Evolutionary conservation across 2,888 invertebrate genomes (phyloP), one percentile per base, ranked within the genome.

Genomic region (Pegoplata infirma): DNA sequence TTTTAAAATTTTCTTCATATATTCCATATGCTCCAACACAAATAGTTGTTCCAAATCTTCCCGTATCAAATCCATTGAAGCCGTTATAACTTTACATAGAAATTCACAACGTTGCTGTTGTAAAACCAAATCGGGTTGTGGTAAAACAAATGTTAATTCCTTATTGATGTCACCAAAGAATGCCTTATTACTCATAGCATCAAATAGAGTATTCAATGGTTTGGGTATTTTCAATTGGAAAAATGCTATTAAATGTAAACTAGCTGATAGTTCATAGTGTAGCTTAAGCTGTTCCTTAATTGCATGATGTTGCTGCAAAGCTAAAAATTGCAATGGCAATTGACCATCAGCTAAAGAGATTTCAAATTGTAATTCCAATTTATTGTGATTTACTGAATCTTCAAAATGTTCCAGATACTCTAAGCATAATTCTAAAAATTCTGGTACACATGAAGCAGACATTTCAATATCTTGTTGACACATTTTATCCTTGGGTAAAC

Each of bases 401-500:
- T 76, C 74, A 23, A 88, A 89, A 71, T 88, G 86, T 23, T 85
- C 74, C 10, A 89, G 82, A 74, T 89, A 90, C 23, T 85, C 83
- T 7, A 87, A 71, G 36, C 86, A 85, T 1, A 93, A 82, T 92
- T 94, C 94, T 91, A 95, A 84, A 93, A 92, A 89, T 91, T 89
- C 88, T 0, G 88, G 86, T 16, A 95, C 90, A 83, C 92, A 91
- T 1, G 91, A 90, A 81, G 94, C 93, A 4, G 93, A 91, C 80
- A 95, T 91, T 10, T 94, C 94, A 21, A 94, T 91, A 81, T 95
- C 95, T 90, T 95, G 95, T 72, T 92, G 90, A 82, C 96, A 96
- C 61, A 97, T 90, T 80, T 94, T 92, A 84, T 97, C 97, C 88
- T 96, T 96, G 0, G 97, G 97, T 61, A 96, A 89, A 88, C 95